phyloP scores from a whole-genome alignment of 2,888 invertebrate species.

The Trichopria drosophilae region DNA sequence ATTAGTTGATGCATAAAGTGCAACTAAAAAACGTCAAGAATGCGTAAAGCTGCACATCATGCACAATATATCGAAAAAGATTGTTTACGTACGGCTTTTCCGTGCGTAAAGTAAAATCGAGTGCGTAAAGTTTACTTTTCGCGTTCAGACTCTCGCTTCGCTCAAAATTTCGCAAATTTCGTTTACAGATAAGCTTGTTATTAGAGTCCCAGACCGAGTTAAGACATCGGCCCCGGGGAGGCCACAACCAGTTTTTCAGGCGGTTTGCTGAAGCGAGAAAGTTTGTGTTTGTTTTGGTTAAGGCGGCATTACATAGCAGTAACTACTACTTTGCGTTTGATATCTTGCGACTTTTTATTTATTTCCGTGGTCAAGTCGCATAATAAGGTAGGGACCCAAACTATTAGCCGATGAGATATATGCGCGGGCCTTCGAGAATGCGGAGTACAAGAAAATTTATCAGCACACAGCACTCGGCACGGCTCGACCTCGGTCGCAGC shows the following conservation, averaged over 20 bases:
- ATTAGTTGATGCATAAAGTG: no score
- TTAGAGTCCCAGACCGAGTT: slow-evolving; percentile 10
- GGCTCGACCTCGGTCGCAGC: slow-evolving; percentile 21
- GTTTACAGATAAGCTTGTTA: slow-evolving; percentile 17
- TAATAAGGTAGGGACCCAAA: slow-evolving; percentile 10
- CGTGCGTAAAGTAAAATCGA: no score
- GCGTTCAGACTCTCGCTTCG: slow-evolving; percentile 31
- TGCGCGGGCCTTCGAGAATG: slow-evolving; percentile 4
- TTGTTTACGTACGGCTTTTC: no score
- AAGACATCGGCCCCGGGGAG: slow-evolving; percentile 19
- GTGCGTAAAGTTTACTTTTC: no score
- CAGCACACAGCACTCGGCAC: slow-evolving; percentile 23
- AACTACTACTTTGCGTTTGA: slow-evolving; percentile 11
- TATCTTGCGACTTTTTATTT: slow-evolving; percentile 13
- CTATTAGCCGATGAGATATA: slow-evolving; percentile 21
- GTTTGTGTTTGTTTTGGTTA: slow-evolving; percentile 19
- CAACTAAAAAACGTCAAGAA: no score
- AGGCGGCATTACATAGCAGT: slow-evolving; percentile 10
- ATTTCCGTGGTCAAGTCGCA: slow-evolving; percentile 21
- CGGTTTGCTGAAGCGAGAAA: no score
- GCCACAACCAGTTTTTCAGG: no score
- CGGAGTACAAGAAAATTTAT: slow-evolving; percentile 3
- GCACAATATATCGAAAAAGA: no score
- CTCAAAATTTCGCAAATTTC: slow-evolving; percentile 27
- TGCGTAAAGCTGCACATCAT: no score